Evolutionary conservation across 2,888 invertebrate genomes (phyloP).

Genomic region (Caenorhabditis sp.): DNA sequence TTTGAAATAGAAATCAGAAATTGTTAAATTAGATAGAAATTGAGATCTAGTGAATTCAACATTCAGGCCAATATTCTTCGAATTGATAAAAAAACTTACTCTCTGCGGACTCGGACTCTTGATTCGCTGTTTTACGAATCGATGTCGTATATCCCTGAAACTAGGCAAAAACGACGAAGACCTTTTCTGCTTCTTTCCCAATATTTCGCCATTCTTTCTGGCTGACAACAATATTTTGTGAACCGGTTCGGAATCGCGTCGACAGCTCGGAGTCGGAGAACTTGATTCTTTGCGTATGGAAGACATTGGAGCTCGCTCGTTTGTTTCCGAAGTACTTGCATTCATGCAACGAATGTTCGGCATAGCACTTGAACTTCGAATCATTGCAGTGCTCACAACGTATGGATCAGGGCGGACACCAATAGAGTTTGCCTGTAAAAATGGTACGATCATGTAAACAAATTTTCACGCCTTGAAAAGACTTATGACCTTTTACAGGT

Average conservation of each 20-base stretch:
- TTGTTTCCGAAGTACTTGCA: neutral
- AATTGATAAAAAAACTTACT: too few relatives aligned
- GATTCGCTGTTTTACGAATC: conserved; percentile 17
- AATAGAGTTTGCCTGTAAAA: conserved; percentile 32
- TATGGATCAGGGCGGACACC: conserved; percentile 27
- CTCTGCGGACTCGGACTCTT: conserved; percentile 31
- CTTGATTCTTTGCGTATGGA: neutral
- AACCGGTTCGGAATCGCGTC: conserved; percentile 26
- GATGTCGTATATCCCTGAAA: conserved; percentile 25
- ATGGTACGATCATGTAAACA: too few relatives aligned
- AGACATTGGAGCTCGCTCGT: too few relatives aligned
- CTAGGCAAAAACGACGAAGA: conserved; percentile 34
- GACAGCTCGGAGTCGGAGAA: conserved; percentile 5
- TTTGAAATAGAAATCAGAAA: too few relatives aligned
- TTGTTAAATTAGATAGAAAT: neutral
- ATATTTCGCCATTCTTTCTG: conserved; percentile 10
- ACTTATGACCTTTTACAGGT: too few relatives aligned
- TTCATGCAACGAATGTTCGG: conserved; percentile 9
- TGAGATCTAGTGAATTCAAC: too few relatives aligned
- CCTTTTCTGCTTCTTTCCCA: conserved; percentile 14
- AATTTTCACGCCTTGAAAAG: neutral
- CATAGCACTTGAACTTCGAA: conserved; percentile 33
- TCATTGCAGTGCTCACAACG: conserved; percentile 20
- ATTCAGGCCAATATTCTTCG: too few relatives aligned
- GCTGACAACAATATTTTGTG: conserved; percentile 26